Evolutionary conservation across 2,888 invertebrate genomes (phyloP).

Genomic region (Embidobia sp.): DNA sequence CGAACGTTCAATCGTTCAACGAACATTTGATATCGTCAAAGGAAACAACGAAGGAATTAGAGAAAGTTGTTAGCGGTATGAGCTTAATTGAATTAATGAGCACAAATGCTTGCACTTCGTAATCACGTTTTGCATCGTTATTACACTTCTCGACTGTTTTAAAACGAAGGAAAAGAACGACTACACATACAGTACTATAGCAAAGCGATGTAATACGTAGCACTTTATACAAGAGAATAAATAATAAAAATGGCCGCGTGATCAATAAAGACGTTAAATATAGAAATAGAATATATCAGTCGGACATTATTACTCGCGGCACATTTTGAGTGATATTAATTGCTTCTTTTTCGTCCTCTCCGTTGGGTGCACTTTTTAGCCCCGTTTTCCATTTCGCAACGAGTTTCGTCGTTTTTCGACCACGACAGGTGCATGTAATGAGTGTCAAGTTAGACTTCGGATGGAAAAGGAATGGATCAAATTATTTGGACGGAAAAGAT

Average conservation of each 20-base stretch:
- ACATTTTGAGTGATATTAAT: conserved; percentile 22
- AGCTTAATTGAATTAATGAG: not conserved
- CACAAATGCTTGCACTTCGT: conserved; percentile 15
- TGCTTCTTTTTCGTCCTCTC: not conserved
- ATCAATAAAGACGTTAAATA: conserved; percentile 61
- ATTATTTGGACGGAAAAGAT: too few relatives aligned
- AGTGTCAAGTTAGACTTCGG: too few relatives aligned
- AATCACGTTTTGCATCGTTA: conserved; percentile 30
- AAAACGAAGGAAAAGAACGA: conserved; percentile 41
- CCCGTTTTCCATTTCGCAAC: too few relatives aligned
- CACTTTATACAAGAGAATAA: conserved; percentile 64
- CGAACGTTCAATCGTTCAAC: not conserved
- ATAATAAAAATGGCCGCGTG: conserved; percentile 59
- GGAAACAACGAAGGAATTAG: not conserved
- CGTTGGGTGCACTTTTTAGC: too few relatives aligned
- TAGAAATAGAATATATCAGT: conserved; percentile 51
- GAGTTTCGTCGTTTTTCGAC: too few relatives aligned
- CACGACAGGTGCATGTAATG: too few relatives aligned
- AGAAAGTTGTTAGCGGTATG: conserved; percentile 31
- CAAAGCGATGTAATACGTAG: conserved; percentile 62
- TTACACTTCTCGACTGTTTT: conserved; percentile 39
- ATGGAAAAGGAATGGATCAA: too few relatives aligned
- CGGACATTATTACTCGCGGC: conserved; percentile 10
- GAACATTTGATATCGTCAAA: not conserved
- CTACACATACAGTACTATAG: conserved; percentile 57